These are phyloP conservation scores for Tichodroma muraria DNA, from an alignment of 2,113 vertebrate species.

Conservation along the genomic window DNA sequence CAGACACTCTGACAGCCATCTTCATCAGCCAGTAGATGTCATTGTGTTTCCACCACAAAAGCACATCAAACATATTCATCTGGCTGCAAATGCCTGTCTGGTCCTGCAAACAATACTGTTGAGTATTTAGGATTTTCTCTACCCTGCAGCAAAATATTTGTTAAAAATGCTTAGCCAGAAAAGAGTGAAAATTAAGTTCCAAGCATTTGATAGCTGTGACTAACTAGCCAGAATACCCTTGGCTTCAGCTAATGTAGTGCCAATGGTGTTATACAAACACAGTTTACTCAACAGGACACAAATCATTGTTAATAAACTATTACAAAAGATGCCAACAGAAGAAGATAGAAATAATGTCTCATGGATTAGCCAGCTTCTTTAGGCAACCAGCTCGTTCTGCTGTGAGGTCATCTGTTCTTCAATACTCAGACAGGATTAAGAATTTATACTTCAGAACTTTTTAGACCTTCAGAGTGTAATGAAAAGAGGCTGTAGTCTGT, in stretches of 20 bases:
- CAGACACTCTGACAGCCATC: not conserved
- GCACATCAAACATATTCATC: not conserved
- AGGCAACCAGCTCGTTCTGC: not conserved
- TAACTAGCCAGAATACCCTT: not conserved
- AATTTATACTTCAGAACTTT: not conserved
- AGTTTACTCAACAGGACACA: slow-evolving; percentile 33
- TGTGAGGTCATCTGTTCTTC: slow-evolving; percentile 12
- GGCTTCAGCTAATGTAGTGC: not conserved
- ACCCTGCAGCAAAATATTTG: slow-evolving; percentile 36
- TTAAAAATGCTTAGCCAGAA: slow-evolving; percentile 13
- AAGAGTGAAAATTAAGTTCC: slow-evolving; percentile 41
- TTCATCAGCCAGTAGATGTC: slow-evolving; percentile 45
- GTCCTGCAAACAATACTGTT: slow-evolving; percentile 30
- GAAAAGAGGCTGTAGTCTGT: slow-evolving; percentile 6
- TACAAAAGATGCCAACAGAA: slow-evolving; percentile 24
- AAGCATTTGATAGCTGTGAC: slow-evolving; percentile 33
- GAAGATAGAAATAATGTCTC: not conserved
- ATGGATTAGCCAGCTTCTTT: not conserved
- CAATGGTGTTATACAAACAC: slow-evolving; percentile 41
- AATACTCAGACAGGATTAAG: not conserved
- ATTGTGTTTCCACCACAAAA: slow-evolving; percentile 3
- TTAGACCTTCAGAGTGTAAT: slow-evolving; percentile 8
- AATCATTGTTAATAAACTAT: slow-evolving; percentile 35
- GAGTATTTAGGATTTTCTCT: slow-evolving; percentile 19
- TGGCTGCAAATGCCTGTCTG: slow-evolving; percentile 28